Evolutionary conservation across 2,113 vertebrate species (phyloP), one percentile per base, ranked within the genome.

Genomic region (Gadus chalcogrammus): DNA sequence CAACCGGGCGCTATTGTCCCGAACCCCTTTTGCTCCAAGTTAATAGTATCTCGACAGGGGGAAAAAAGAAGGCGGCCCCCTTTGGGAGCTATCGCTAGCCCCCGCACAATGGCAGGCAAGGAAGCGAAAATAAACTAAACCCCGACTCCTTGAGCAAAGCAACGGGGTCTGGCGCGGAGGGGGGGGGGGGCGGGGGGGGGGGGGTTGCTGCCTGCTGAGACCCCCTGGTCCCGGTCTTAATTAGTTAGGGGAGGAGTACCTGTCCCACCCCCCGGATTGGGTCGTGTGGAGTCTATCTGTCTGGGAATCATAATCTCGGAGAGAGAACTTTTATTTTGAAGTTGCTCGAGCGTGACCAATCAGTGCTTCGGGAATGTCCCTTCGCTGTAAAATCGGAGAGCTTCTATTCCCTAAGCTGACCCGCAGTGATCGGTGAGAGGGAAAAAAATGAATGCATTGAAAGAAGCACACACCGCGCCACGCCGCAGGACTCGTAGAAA

Each of bases 201-300:
- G n/a, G n/a, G n/a, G n/a, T n/a, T 13, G 6, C 42, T 3, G 42
- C 42, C 42, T 13, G 42, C 42, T 13, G 42, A 48, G 42, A 65
- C 22, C 75, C 75, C 75, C 6, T 11, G 42, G 42, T 11, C 42
- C 42, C 42, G 79, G 84, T 87, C 86, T 89, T 91, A 90, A 92
- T 92, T 90, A 86, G 86, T 80, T 86, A 85, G 84, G 87, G 78
- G 84, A n/a, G n/a, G n/a, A 85, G 82, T 58, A 74, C 66, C 79
- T 31, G 76, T 64, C 82, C 79, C 78, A 1, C 22, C 22, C 22
- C 87, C 85, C 80, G 80, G 82, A 81, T 77, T 61, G 15, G 67
- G 62, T 52, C 74, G n/a, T n/a, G 6, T 5, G 55, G 67, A 64
- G 72, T 85, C 77, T 67, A 76, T 87, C 88, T 74, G 79, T 56